Conservation (phyloP, 2,888 invertebrate genomes). For the Hydraecia micacea region DNA sequence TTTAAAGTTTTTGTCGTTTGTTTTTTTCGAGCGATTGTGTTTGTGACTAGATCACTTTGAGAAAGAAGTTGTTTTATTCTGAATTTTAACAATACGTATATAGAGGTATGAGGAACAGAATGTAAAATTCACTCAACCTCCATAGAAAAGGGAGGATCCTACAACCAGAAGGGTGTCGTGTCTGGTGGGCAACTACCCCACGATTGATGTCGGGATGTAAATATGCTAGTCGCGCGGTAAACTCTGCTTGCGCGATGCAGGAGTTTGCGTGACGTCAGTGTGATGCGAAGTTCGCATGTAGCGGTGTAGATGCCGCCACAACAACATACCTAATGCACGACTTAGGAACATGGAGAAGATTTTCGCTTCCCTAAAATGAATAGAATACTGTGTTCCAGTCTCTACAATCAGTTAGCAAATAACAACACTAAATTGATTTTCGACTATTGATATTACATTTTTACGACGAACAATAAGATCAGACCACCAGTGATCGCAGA, state of each 20-base stretch:
- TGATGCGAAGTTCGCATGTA: neutral
- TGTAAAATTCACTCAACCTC: neutral
- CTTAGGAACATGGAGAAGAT: neutral
- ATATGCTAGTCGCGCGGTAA: neutral
- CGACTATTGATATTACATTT: constrained; percentile 30
- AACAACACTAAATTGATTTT: constrained; percentile 26
- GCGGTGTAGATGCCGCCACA: neutral
- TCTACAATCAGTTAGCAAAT: constrained; percentile 2
- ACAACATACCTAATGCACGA: too few species aligned
- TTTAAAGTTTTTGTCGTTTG: constrained; percentile 19
- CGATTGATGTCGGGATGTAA: neutral
- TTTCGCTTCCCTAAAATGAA: neutral
- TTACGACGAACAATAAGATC: constrained; percentile 41
- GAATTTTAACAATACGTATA: neutral
- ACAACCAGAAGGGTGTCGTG: neutral
- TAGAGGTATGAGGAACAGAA: neutral
- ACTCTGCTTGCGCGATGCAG: neutral
- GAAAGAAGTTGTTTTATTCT: neutral
- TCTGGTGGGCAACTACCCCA: neutral
- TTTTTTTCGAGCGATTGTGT: constrained; percentile 20
- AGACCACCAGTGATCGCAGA: constrained; percentile 39
- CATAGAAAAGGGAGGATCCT: neutral
- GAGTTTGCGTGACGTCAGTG: neutral
- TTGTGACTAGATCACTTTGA: neutral
- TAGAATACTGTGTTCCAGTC: neutral